These are phyloP conservation scores for Drymonia ruficornis DNA, from an alignment of 2,888 invertebrate genomes.

Conservation along the genomic window DNA sequence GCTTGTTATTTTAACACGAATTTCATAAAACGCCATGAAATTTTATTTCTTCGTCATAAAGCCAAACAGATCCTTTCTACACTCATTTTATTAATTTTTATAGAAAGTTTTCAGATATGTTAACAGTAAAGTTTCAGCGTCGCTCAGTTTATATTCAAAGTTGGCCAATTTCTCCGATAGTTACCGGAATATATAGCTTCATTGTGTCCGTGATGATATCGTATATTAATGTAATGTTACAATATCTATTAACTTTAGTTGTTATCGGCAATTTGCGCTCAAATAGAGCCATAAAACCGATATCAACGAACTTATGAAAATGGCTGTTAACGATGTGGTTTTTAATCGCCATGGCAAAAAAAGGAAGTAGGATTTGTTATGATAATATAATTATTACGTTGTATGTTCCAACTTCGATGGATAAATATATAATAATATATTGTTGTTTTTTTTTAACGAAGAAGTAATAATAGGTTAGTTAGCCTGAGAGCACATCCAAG, in stretches of 20 bases:
- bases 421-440: too few relatives aligned
- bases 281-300: conserved; percentile 51
- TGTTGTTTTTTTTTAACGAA: too few relatives aligned
- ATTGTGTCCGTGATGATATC: conserved; percentile 28
- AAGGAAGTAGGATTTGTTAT: conserved; percentile 13
- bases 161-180: conserved; percentile 26
- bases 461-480: too few relatives aligned
- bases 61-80: not conserved
- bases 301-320: conserved; percentile 42
- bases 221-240: conserved; percentile 45
- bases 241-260: conserved; percentile 49
- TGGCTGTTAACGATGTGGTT: conserved; percentile 38
- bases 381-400: not conserved
- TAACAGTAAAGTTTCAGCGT: conserved; percentile 9
- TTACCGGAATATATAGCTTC: conserved; percentile 24
- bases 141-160: conserved; percentile 29
- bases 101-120: not conserved
- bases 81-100: not conserved
- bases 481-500: too few relatives aligned
- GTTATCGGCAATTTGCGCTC: conserved; percentile 53
- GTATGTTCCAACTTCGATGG: not conserved
- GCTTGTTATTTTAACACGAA: too few relatives aligned
- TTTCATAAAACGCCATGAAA: too few relatives aligned
- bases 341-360: conserved; percentile 41
- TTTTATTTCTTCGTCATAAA: too few relatives aligned